Evolutionary conservation across 2,888 invertebrate species (phyloP).

Genomic region (Catonia carolina): DNA sequence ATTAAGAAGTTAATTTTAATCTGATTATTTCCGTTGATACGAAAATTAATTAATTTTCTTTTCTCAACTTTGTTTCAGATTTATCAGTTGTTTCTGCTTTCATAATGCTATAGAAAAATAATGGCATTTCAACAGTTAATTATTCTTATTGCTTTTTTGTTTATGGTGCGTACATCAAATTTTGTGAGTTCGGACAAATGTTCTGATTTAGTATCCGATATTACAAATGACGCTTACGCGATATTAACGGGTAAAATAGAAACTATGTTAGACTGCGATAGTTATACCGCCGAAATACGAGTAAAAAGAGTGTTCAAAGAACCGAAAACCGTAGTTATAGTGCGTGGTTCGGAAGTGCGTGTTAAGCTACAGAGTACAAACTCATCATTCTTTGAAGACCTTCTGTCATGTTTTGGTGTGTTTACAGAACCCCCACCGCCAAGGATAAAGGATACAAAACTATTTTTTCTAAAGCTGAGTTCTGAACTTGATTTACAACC

Average conservation of each 20-base stretch:
- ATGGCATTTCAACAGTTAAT: too few species aligned
- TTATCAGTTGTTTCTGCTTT: too few species aligned
- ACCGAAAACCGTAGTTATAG: neutral
- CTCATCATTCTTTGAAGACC: neutral
- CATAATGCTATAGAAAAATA: too few species aligned
- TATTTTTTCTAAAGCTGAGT: neutral
- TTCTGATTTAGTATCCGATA: too few species aligned
- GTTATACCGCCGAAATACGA: neutral
- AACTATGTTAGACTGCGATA: constrained; percentile 3
- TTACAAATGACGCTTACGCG: too few species aligned
- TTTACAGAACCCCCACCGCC: constrained; percentile 1
- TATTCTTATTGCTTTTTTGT: too few species aligned
- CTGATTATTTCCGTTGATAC: too few species aligned
- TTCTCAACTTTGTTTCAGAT: too few species aligned
- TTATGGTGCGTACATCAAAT: too few species aligned
- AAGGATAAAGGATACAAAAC: neutral
- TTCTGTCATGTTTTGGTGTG: constrained; percentile 1
- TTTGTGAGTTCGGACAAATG: too few species aligned
- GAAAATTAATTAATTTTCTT: too few species aligned
- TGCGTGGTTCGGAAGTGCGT: neutral
- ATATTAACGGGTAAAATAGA: constrained; percentile 1
- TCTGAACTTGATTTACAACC: neutral
- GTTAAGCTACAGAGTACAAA: neutral
- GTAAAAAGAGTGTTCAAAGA: neutral
- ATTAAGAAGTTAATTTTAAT: too few species aligned